Conservation (phyloP, 2,888 invertebrate species). For the Campaea margaritaria region DNA sequence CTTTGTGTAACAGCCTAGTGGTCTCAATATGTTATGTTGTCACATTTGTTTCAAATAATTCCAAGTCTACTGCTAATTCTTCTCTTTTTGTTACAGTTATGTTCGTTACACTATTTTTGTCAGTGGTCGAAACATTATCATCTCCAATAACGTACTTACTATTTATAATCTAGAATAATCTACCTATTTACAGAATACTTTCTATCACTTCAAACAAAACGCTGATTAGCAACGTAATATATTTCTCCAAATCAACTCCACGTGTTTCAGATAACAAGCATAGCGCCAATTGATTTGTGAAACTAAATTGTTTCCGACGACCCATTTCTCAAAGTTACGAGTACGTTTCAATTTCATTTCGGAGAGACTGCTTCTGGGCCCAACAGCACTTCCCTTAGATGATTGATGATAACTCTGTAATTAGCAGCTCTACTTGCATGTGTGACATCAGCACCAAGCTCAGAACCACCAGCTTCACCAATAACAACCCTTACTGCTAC, state of each 20-base stretch:
- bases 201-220: neutral
- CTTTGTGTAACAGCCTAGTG: neutral
- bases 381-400: constrained; percentile 49
- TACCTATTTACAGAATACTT: no score
- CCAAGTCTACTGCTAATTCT: no score
- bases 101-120: no score
- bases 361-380: constrained; percentile 35
- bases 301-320: constrained; percentile 33
- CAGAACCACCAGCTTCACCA: constrained; percentile 42
- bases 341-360: constrained; percentile 42
- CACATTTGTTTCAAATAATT: no score
- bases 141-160: no score
- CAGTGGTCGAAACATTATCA: no score
- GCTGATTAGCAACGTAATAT: constrained; percentile 1
- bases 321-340: constrained; percentile 36
- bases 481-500: constrained; percentile 56
- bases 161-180: no score
- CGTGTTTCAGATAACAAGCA: neutral
- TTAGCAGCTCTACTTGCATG: constrained; percentile 67
- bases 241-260: neutral
- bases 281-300: constrained; percentile 30
- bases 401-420: constrained; percentile 76
- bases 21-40: constrained; percentile 2
- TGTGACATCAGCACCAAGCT: constrained; percentile 54
- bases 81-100: no score